Evolutionary conservation across 30 jellyfish, hydroid and myxozoan species (phyloP).

Genomic region (Cassiopea andromeda): DNA sequence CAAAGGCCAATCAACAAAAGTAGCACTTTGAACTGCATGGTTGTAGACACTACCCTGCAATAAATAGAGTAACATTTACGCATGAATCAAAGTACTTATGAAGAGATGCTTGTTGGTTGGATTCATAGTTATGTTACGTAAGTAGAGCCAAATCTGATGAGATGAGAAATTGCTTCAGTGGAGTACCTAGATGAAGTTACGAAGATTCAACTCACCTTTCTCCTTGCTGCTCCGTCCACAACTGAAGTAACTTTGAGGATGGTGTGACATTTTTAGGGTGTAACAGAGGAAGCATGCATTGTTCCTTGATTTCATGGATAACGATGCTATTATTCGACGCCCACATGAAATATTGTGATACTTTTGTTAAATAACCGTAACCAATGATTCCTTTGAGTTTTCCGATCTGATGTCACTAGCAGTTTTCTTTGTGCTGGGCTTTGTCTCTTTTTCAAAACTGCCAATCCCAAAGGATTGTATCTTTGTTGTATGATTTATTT

Average conservation of each 20-base stretch:
- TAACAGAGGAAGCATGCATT: background rate
- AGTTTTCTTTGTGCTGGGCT: too few relatives aligned
- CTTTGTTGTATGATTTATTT: too few relatives aligned
- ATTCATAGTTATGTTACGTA: too few relatives aligned
- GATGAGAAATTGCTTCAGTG: background rate
- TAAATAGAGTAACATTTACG: background rate
- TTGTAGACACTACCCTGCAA: constrained; percentile 9
- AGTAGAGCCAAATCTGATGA: background rate
- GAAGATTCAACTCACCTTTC: background rate
- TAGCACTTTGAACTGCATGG: background rate
- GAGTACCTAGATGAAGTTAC: background rate
- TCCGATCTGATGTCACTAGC: too few relatives aligned
- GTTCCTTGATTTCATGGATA: background rate
- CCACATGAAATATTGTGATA: too few relatives aligned
- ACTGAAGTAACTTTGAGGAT: background rate
- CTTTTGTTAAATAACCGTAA: too few relatives aligned
- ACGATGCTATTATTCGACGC: too few relatives aligned
- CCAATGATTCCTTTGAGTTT: too few relatives aligned
- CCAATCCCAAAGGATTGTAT: too few relatives aligned
- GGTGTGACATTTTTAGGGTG: background rate
- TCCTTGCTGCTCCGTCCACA: background rate
- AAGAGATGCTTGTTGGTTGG: too few relatives aligned
- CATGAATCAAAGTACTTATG: background rate
- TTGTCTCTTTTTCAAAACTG: too few relatives aligned
- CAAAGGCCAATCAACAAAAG: constrained; percentile 6